These are phyloP conservation scores for Dascyllus trimaculatus DNA, from an alignment of 2,113 vertebrate genomes.

Conservation along the genomic window DNA sequence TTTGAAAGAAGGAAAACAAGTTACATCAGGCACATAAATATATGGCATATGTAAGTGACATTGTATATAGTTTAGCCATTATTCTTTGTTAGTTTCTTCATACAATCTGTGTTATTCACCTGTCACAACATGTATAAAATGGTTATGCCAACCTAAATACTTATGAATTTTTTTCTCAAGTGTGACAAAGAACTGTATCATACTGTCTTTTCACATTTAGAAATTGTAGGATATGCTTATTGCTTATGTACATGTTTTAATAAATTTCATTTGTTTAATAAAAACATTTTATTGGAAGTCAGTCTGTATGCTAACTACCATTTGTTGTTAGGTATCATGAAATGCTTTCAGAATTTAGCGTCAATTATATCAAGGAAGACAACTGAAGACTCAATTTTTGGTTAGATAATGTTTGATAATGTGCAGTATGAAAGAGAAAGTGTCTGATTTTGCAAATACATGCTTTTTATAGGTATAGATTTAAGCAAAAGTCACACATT, in stretches of 20 bases:
- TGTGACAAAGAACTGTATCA: slow-evolving; percentile 58
- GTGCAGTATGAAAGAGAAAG: no score
- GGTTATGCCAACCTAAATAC: slow-evolving; percentile 14
- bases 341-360: no score
- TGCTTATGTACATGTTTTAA: slow-evolving; percentile 74
- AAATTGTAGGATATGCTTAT: slow-evolving; percentile 66
- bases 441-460: no score
- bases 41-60: slow-evolving; percentile 51
- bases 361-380: neutral
- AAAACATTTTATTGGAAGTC: slow-evolving; percentile 1
- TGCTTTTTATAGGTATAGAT: no score
- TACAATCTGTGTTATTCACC: slow-evolving; percentile 35
- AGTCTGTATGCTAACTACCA: neutral
- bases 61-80: slow-evolving; percentile 68
- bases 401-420: no score
- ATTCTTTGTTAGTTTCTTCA: slow-evolving; percentile 64
- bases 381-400: no score
- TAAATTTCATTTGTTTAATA: slow-evolving; percentile 73
- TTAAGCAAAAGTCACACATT: no score
- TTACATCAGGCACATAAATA: slow-evolving; percentile 49
- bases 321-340: neutral
- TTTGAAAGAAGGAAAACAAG: slow-evolving; percentile 5
- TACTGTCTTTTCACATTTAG: slow-evolving; percentile 69
- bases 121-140: slow-evolving; percentile 46
- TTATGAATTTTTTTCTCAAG: slow-evolving; percentile 41